Evolutionary conservation across 2,113 vertebrate species (phyloP).

Genomic region (Monarcha castaneiventris): DNA sequence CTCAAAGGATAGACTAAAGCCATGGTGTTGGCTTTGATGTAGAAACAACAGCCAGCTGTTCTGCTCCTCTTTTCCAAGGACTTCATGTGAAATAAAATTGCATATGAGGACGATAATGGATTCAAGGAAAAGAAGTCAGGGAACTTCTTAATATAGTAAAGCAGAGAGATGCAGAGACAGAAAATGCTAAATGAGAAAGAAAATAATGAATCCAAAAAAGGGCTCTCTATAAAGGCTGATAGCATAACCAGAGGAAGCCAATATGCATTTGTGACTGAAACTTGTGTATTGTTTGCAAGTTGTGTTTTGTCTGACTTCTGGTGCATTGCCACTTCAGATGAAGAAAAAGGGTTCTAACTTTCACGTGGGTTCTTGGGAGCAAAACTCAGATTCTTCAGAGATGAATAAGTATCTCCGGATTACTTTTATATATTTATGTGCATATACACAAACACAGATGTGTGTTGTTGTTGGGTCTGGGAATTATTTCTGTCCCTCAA

Average conservation of each 20-base stretch:
- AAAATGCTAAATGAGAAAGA: not conserved
- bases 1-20: not conserved
- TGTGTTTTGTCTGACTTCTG: not conserved
- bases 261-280: not conserved
- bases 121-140: not conserved
- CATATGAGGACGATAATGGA: not conserved
- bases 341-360: not conserved
- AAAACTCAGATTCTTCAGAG: not conserved
- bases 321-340: not conserved
- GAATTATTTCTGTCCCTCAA: not conserved
- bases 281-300: not conserved
- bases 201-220: not conserved
- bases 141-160: not conserved
- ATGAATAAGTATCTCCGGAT: not conserved
- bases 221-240: not conserved
- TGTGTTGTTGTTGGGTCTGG: not conserved
- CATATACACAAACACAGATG: not conserved
- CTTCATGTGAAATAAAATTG: not conserved
- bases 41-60: not conserved
- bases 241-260: not conserved
- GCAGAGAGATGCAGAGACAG: not conserved
- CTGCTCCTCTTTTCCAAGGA: not conserved
- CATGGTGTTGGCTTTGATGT: not conserved
- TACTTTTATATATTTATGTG: not conserved
- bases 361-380: not conserved